Conservation (phyloP, 1,140 invertebrate genomes). For the Proctacanthus coquilletti region DNA sequence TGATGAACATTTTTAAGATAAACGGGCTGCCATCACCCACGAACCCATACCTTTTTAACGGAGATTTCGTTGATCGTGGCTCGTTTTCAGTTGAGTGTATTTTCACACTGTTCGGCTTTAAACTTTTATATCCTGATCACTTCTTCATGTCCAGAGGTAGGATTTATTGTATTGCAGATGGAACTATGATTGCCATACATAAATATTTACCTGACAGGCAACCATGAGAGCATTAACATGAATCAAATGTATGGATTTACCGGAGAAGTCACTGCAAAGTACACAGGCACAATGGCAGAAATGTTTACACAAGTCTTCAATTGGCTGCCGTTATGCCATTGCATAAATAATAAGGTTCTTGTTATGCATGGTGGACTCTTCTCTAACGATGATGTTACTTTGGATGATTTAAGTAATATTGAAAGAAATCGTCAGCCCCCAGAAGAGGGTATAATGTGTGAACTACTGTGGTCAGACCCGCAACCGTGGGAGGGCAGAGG, state of each 20-base stretch:
- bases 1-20: slow-evolving; percentile 94
- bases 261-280: slow-evolving; percentile 94
- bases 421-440: slow-evolving; percentile 93
- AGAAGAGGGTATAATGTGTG: slow-evolving; percentile 93
- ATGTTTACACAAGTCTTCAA: slow-evolving; percentile 98
- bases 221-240: slow-evolving; percentile 96
- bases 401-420: slow-evolving; percentile 78
- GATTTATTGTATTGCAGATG: slow-evolving; percentile 9
- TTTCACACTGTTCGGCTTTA: slow-evolving; percentile 93
- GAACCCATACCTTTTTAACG: slow-evolving; percentile 69
- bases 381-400: slow-evolving; percentile 71
- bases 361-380: slow-evolving; percentile 95
- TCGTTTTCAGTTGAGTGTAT: slow-evolving; percentile 99
- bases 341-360: slow-evolving; percentile 81
- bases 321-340: slow-evolving; percentile 90
- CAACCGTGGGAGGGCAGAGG: slow-evolving; percentile 72
- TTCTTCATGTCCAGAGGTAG: slow-evolving; percentile 96
- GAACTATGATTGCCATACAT: background rate
- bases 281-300: slow-evolving; percentile 83
- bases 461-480: slow-evolving; percentile 96
- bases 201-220: slow-evolving; percentile 46
- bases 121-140: slow-evolving; percentile 90
- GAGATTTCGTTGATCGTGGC: slow-evolving; percentile 96
- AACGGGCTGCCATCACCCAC: slow-evolving; percentile 88
- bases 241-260: slow-evolving; percentile 99